Evolutionary conservation across 2,888 invertebrate genomes (phyloP).

Genomic region (Microctonus hyperodae): DNA sequence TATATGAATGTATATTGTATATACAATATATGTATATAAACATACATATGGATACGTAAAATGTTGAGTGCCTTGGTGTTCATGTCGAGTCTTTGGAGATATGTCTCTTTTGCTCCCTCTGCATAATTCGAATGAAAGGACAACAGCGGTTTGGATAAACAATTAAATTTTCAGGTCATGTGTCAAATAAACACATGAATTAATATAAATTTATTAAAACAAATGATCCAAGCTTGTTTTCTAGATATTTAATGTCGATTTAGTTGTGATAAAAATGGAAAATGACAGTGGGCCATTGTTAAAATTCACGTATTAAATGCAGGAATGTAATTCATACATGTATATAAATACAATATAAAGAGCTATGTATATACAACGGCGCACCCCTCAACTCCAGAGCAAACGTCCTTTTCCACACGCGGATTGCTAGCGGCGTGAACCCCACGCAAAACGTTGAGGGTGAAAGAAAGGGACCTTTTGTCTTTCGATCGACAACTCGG

Average conservation of each 20-base stretch:
- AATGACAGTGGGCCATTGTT: neutral
- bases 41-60: conserved; percentile 51
- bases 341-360: neutral
- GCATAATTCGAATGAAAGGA: neutral
- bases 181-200: neutral
- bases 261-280: neutral
- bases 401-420: conserved; percentile 16
- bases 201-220: neutral
- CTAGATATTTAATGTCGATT: no score
- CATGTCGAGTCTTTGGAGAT: neutral
- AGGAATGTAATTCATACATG: no score
- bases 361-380: neutral
- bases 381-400: conserved; percentile 11
- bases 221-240: no score
- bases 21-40: conserved; percentile 46
- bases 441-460: conserved; percentile 15
- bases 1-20: conserved; percentile 32
- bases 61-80: neutral
- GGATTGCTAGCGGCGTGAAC: conserved; percentile 11
- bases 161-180: neutral
- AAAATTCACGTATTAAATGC: no score
- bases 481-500: conserved; percentile 45
- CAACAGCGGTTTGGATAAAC: neutral
- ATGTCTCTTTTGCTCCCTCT: neutral
- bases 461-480: conserved; percentile 47